Base-by-base conservation (phyloP, 2,888 invertebrate genomes). In the Julus scandinavius region DNA sequence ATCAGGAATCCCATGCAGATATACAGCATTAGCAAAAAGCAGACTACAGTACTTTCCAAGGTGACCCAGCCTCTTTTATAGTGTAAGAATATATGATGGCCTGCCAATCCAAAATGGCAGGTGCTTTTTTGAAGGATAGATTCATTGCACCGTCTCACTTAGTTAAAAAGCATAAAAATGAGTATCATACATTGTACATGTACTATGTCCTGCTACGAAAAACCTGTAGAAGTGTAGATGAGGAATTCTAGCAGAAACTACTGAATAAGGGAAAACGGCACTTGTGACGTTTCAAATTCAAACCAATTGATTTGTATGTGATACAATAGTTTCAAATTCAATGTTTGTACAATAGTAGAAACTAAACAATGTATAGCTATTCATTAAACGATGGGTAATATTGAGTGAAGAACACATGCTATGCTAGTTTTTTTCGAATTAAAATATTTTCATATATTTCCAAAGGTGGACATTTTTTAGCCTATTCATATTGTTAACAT, bases 121-220 rank as follows among this genome's bases (percentile, higher is more conserved):
- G 58, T 58, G 58, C 17, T 58, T 58, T 58, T 58, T 58, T 58
- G 58, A 58, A 58, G 58, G 58, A 58, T 15, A 58, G 58, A 58
- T 58, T 17, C 58, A 58, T n/a, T 58, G 58, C 58, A 58, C 58
- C n/a, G 5, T n/a, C 58, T 58, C 5, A 15, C 58, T 58, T 58
- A n/a, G 58, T 45, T 45, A 58, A 15, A 58, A 17, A 58, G n/a
- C 58, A 45, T 45, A 58, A 17, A n/a, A 17, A 17, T n/a, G 58
- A n/a, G n/a, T n/a, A n/a, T n/a, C 58, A 58, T 11, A 2, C 54
- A 15, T 15, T 49, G 15, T 54, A 54, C 11, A 54, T 15, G 49
- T 49, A 49, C 9, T n/a, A n/a, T n/a, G n/a, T n/a, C n/a, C n/a
- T 54, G 54, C 11, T 54, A 54, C 6, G 15, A 54, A 54, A 54